A percentile compares a stretch with the other conserved stretches of the same genome.
These are phyloP conservation scores for Pangasius larnaudii DNA, from an alignment of 2,797 vertebrate genomes.

Conservation along the genomic window DNA sequence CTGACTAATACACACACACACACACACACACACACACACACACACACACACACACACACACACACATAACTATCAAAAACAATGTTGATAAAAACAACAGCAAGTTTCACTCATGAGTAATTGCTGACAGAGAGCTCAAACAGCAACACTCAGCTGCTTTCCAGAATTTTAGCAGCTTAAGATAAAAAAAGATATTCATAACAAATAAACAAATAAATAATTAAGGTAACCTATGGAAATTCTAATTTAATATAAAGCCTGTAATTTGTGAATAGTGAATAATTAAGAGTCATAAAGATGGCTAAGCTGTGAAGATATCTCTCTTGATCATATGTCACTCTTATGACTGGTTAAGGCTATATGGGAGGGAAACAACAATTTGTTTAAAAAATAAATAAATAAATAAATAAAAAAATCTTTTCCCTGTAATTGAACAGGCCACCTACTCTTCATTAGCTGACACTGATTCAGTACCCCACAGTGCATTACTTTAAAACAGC, in stretches of 20 bases:
- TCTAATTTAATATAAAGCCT: neutral
- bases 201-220: neutral
- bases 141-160: neutral
- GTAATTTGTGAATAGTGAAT: neutral
- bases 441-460: conserved; percentile 26
- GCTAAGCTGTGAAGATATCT: neutral
- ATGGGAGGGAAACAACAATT: neutral
- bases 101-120: conserved; percentile 35
- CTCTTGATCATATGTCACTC: neutral
- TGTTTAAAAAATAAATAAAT: neutral
- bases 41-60: conserved; percentile 30
- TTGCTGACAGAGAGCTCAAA: conserved; percentile 13
- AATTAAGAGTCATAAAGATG: neutral
- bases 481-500: conserved; percentile 49
- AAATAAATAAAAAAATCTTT: neutral
- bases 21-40: conserved; percentile 41
- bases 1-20: conserved; percentile 37
- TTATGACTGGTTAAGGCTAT: neutral
- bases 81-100: conserved; percentile 45
- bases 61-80: conserved; percentile 52
- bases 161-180: neutral
- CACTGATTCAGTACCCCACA: conserved; percentile 44
- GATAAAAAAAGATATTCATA: neutral
- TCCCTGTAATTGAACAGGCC: conserved; percentile 10
- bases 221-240: neutral